Evolutionary conservation across 2,113 vertebrate species (phyloP).

Genomic region (Dromas ardeola): DNA sequence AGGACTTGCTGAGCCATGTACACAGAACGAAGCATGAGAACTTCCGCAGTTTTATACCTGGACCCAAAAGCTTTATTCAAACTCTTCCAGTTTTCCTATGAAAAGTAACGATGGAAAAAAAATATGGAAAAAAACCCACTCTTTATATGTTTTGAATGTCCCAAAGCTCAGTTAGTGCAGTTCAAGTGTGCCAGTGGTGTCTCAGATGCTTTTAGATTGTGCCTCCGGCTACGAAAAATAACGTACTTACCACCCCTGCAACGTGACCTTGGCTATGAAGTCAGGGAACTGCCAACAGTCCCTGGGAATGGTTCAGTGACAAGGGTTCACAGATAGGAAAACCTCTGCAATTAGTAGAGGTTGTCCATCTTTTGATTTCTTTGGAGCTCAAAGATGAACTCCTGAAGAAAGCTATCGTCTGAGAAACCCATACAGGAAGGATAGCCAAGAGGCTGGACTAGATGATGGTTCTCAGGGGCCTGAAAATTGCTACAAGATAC

Average conservation of each 20-base stretch:
- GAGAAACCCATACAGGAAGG: neutral
- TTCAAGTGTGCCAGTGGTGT: neutral
- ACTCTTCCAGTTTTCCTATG: neutral
- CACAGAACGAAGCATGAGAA: neutral
- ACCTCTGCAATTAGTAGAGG: neutral
- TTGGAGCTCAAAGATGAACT: neutral
- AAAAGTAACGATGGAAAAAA: neutral
- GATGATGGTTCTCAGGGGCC: conserved; percentile 42
- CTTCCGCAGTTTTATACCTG: neutral
- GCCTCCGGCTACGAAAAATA: neutral
- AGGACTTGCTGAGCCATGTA: neutral
- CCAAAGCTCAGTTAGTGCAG: neutral
- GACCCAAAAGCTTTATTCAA: neutral
- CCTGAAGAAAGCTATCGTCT: neutral
- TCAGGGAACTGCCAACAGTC: neutral
- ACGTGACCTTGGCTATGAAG: neutral
- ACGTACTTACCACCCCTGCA: neutral
- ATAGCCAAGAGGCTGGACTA: neutral
- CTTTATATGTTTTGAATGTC: neutral
- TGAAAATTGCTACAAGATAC: conserved; percentile 51
- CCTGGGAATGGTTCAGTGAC: neutral
- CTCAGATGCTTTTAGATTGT: neutral
- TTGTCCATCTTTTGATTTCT: conserved; percentile 28
- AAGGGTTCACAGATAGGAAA: neutral
- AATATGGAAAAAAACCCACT: accelerated